Evolutionary conservation across 2,113 vertebrate genomes (phyloP).

Genomic region (Psilopogon haemacephalus): DNA sequence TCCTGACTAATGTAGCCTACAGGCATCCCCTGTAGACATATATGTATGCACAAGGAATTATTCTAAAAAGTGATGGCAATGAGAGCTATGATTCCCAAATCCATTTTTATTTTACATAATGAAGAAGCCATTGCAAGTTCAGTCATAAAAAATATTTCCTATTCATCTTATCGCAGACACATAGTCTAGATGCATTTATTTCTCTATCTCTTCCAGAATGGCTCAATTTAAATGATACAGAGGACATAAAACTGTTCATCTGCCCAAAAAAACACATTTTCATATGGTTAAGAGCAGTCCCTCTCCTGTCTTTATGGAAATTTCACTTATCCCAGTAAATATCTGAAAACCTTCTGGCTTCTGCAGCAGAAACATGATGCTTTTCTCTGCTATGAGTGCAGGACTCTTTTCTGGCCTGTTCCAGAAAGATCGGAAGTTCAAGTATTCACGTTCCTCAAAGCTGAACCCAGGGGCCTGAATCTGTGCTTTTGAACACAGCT

Average conservation of each 20-base stretch:
- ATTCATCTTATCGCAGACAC: neutral
- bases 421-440: neutral
- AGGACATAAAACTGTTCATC: neutral
- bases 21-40: rapidly evolving
- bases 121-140: neutral
- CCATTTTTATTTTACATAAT: neutral
- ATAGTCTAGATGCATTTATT: neutral
- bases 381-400: neutral
- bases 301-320: neutral
- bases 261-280: neutral
- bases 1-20: neutral
- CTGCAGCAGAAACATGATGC: neutral
- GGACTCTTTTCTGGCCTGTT: neutral
- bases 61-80: neutral
- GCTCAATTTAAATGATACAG: neutral
- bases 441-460: neutral
- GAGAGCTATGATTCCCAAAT: neutral
- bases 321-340: neutral
- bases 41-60: neutral
- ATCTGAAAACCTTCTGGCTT: neutral
- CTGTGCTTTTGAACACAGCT: neutral
- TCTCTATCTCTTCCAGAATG: neutral
- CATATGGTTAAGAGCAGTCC: neutral
- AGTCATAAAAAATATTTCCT: neutral
- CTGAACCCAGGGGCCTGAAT: neutral